phyloP scores from a whole-genome alignment of 1,140 invertebrate species.

The Polypedilum vanderplanki region DNA sequence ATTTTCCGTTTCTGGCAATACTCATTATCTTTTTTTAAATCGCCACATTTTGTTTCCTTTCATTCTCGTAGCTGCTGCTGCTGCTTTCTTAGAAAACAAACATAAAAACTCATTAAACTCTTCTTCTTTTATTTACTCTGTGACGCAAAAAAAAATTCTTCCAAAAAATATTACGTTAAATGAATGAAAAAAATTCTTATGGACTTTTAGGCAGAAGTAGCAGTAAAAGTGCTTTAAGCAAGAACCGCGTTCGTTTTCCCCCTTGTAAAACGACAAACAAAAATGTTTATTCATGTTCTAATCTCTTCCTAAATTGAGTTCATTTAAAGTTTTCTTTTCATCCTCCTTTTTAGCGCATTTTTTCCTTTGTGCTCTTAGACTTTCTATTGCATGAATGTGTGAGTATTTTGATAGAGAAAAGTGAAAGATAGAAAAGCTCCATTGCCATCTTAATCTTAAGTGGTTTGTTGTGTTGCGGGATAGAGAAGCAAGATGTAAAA shows the following conservation, averaged over 20 bases:
- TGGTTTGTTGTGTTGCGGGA: constrained; percentile 7
- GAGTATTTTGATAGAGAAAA: too few species aligned
- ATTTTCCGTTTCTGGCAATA: too few species aligned
- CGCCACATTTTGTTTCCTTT: too few species aligned
- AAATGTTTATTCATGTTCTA: constrained; percentile 27
- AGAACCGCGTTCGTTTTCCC: neutral
- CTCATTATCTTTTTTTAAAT: too few species aligned
- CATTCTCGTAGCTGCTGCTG: too few species aligned
- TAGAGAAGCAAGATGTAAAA: neutral
- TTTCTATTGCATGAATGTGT: too few species aligned
- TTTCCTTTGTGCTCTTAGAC: neutral
- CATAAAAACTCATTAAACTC: constrained; percentile 4
- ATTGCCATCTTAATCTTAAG: neutral
- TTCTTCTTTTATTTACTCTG: constrained; percentile 19
- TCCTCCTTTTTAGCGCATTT: neutral
- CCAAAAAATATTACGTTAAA: neutral
- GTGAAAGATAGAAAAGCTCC: neutral
- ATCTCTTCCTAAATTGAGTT: constrained; percentile 27
- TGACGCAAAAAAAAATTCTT: neutral
- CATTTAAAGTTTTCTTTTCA: constrained; percentile 26
- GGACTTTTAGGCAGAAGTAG: neutral
- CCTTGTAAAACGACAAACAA: constrained; percentile 4
- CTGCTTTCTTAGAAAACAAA: neutral
- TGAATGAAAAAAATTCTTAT: neutral
- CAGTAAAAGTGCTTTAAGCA: neutral